These are phyloP conservation scores for Physeter macrocephalus DNA, from an alignment of 2,113 vertebrate species.

Conservation along the genomic window DNA sequence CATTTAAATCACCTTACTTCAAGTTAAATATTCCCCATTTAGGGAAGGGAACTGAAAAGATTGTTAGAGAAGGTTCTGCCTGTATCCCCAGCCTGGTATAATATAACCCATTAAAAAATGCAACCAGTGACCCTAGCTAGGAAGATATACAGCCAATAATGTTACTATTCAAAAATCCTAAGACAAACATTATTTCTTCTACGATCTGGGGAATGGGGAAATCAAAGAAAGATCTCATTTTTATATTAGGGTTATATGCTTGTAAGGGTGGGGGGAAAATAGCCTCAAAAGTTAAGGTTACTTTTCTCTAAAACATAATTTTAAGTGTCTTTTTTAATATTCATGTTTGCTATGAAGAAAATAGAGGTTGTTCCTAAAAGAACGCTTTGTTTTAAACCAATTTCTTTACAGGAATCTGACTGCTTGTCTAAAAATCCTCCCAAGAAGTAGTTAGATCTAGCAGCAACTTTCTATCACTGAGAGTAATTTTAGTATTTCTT, in stretches of 20 bases:
- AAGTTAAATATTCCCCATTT: slow-evolving; percentile 9
- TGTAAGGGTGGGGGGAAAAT: background rate
- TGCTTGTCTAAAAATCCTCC: background rate
- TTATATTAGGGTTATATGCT: background rate
- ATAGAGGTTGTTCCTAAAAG: background rate
- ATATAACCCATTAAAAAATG: background rate
- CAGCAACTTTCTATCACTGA: background rate
- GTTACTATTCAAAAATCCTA: background rate
- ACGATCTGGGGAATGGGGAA: background rate
- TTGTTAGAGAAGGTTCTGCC: background rate
- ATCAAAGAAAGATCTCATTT: background rate
- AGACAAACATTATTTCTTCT: background rate
- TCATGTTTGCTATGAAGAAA: slow-evolving; percentile 13
- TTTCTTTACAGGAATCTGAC: background rate
- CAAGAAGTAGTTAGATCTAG: background rate
- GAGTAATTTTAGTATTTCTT: background rate
- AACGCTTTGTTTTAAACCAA: background rate
- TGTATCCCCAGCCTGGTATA: background rate
- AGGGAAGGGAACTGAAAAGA: background rate
- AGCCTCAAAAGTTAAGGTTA: background rate
- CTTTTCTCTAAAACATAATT: background rate
- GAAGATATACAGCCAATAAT: background rate
- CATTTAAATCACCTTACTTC: background rate
- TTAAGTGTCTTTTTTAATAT: background rate
- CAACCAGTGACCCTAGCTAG: background rate